Conservation (phyloP, 2,888 invertebrate species). For the Drosophila seclusa region DNA sequence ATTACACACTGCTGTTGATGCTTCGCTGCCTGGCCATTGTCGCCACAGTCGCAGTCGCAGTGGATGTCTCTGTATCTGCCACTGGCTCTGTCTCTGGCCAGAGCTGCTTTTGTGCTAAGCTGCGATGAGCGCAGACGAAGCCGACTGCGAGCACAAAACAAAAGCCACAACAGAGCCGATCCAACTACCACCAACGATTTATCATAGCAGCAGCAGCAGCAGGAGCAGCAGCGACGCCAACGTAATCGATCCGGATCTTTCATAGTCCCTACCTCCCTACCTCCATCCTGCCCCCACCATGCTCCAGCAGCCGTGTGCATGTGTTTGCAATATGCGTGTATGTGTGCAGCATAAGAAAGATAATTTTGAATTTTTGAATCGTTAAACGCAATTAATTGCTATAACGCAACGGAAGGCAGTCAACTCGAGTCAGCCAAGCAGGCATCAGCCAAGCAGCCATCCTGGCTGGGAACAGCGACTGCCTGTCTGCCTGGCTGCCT, state of each 20-base stretch:
- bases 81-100: conserved; percentile 28
- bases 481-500: conserved; percentile 33
- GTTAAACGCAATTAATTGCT: conserved; percentile 81
- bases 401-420: conserved; percentile 69
- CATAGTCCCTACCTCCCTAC: conserved; percentile 2
- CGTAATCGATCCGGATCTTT: conserved; percentile 78
- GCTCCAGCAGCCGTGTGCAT: conserved; percentile 2
- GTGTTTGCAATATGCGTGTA: conserved; percentile 26
- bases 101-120: conserved; percentile 74
- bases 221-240: conserved; percentile 67
- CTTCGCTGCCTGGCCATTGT: conserved; percentile 72
- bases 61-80: conserved; percentile 12
- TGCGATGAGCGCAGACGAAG: conserved; percentile 46
- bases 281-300: not conserved
- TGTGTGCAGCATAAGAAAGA: conserved; percentile 71
- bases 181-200: conserved; percentile 68
- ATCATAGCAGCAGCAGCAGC: conserved; percentile 65
- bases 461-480: conserved; percentile 59
- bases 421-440: conserved; percentile 15
- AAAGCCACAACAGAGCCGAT: conserved; percentile 50
- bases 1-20: conserved; percentile 72
- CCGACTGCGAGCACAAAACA: conserved; percentile 53
- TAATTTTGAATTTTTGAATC: conserved; percentile 80
- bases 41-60: conserved; percentile 41
- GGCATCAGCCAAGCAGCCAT: conserved; percentile 36